Evolutionary conservation across 2,797 vertebrate species (phyloP), one percentile per base, ranked within the genome.

Genomic region (Pangasius mekongensis): DNA sequence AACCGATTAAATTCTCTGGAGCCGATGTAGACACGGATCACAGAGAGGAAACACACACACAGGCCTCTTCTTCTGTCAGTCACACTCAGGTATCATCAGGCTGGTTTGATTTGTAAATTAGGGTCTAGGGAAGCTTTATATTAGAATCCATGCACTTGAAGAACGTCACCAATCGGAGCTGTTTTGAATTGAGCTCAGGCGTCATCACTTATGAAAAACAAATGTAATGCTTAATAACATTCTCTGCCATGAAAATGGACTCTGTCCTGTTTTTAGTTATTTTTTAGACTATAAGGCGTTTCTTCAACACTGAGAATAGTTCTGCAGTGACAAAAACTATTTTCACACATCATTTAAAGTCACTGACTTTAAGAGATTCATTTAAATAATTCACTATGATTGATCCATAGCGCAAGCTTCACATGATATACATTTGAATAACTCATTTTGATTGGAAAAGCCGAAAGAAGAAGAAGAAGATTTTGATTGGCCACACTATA

Each of bases 61-160:
- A 22, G 33, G 0, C 5, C 11, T 76, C 47, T 49, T 49, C 6
- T n/a, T 4, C 39, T 2, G 27, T 52, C 43, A 52, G 73, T 16
- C 43, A n/a, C 73, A n/a, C 47, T 49, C 5, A 52, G 47, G 43
- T 54, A 30, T 30, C 43, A 22, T 43, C 10, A 49, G 73, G 24
- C 43, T 6, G 73, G 73, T 49, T 76, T 49, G 24, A 76, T 76
- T 76, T 77, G 47, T 49, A 76, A 76, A 76, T 76, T 14, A 16
- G 24, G 24, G 73, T n/a, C 43, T n/a, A 76, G 24, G 14, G 73
- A 49, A n/a, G 24, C 43, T n/a, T 76, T 76, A 49, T 76, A 43
- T 43, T 36, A 43, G 36, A 73, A 39, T 33, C 30, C 66, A 67
- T 67, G 33, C 30, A 67, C 18, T 33, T 20, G 67, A 74, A 73